These are phyloP conservation scores for Phoxinus phoxinus DNA, from an alignment of 2,113 vertebrate genomes.

Conservation along the genomic window DNA sequence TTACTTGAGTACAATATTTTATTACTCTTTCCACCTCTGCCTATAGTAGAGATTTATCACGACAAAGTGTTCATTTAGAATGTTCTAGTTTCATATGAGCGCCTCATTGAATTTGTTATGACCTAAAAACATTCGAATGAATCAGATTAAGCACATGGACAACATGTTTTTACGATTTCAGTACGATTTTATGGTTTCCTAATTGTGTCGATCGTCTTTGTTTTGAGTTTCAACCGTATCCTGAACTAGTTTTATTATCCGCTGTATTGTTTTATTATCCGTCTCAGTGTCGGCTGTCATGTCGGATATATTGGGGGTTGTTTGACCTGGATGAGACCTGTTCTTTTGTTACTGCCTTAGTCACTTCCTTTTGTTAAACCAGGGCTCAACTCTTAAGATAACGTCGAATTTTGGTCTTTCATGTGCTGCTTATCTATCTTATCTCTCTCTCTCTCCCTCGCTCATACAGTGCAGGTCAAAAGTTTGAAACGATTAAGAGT, in stretches of 20 bases:
- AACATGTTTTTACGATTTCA: neutral
- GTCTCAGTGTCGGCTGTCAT: neutral
- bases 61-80: neutral
- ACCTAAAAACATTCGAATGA: neutral
- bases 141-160: neutral
- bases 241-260: neutral
- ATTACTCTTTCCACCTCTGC: too few species aligned
- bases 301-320: neutral
- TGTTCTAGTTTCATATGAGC: neutral
- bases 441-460: neutral
- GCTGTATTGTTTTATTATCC: slow-evolving; percentile 16
- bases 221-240: neutral
- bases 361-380: slow-evolving; percentile 15
- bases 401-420: neutral
- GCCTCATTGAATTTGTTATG: neutral
- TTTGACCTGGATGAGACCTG: neutral
- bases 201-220: neutral
- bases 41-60: neutral
- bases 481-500: too few species aligned
- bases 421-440: too few species aligned
- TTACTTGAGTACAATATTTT: too few species aligned
- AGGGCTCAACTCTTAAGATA: neutral
- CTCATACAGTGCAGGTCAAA: too few species aligned
- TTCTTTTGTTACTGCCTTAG: slow-evolving; percentile 14
- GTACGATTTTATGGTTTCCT: neutral